phyloP scores from a whole-genome alignment of 2,797 vertebrate genomes.

The Macropodus opercularis region DNA sequence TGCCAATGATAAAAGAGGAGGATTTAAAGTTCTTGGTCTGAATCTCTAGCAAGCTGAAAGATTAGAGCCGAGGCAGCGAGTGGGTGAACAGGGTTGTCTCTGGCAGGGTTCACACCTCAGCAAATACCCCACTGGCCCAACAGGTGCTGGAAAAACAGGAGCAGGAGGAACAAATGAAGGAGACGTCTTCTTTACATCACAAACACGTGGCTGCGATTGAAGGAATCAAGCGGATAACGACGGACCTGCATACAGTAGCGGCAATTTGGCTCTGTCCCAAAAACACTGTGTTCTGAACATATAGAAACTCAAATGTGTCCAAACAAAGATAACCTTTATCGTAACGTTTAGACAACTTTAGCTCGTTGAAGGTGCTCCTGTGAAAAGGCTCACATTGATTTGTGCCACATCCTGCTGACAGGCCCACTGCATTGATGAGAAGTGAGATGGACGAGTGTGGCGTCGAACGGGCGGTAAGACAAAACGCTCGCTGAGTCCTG shows the following conservation, averaged over 20 bases:
- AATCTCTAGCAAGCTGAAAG: conserved; percentile 26
- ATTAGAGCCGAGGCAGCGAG: conserved; percentile 8
- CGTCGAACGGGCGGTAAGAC: conserved; percentile 37
- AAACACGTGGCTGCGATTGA: neutral
- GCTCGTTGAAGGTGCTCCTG: conserved; percentile 43
- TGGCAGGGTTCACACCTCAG: conserved; percentile 26
- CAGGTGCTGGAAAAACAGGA: neutral
- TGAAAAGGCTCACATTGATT: conserved; percentile 58
- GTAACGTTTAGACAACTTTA: conserved; percentile 19
- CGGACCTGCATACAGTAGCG: neutral
- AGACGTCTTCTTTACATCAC: conserved; percentile 3
- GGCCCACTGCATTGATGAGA: conserved; percentile 38
- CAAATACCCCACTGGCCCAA: conserved; percentile 20
- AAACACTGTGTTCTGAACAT: neutral
- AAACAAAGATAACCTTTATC: no score
- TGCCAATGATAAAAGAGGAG: conserved; percentile 12
- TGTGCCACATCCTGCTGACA: conserved; percentile 48
- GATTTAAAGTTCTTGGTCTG: conserved; percentile 16
- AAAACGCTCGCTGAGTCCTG: conserved; percentile 27
- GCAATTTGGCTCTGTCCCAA: neutral
- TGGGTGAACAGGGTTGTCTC: conserved; percentile 19
- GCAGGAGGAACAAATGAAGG: neutral
- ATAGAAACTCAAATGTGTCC: neutral
- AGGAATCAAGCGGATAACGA: neutral
- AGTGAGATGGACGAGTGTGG: conserved; percentile 37